phyloP scores from a whole-genome alignment of 2,797 vertebrate genomes.

The Pogoniulus pusillus region DNA sequence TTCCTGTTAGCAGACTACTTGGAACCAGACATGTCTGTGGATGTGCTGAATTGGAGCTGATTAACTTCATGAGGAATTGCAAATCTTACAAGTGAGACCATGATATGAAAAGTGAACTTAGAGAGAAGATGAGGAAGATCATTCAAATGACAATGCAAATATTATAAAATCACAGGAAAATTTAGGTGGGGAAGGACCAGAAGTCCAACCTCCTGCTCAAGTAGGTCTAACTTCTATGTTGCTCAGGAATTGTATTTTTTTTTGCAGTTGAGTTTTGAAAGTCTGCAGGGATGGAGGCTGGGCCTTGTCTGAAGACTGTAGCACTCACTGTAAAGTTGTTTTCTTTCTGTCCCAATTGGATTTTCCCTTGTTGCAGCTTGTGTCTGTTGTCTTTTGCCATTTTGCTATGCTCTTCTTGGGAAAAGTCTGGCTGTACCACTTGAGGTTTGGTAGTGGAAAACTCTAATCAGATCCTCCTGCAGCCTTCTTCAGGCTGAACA shows the following conservation, averaged over 20 bases:
- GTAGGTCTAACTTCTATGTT: not conserved
- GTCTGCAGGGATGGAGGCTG: not conserved
- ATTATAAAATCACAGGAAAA: not conserved
- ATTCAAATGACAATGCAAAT: not conserved
- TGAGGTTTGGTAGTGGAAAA: conserved; percentile 5
- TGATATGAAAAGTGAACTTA: not conserved
- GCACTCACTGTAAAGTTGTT: conserved; percentile 12
- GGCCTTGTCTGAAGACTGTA: conserved; percentile 19
- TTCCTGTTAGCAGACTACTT: not conserved
- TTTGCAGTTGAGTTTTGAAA: conserved; percentile 22
- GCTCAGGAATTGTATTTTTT: not conserved
- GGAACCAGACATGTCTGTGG: not conserved
- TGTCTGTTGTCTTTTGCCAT: not conserved
- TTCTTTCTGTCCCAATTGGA: conserved; percentile 20
- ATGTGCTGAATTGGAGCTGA: not conserved
- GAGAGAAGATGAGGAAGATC: not conserved
- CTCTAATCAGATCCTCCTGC: not conserved
- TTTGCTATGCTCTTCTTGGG: not conserved
- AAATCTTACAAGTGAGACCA: not conserved
- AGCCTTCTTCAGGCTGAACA: not conserved
- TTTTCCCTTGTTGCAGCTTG: conserved; percentile 25
- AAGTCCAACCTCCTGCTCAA: not conserved
- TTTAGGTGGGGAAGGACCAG: not conserved
- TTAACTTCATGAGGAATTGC: not conserved
- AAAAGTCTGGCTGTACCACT: not conserved